Base-by-base conservation (phyloP, 2,797 vertebrate genomes). In the Lerista edwardsae region DNA sequence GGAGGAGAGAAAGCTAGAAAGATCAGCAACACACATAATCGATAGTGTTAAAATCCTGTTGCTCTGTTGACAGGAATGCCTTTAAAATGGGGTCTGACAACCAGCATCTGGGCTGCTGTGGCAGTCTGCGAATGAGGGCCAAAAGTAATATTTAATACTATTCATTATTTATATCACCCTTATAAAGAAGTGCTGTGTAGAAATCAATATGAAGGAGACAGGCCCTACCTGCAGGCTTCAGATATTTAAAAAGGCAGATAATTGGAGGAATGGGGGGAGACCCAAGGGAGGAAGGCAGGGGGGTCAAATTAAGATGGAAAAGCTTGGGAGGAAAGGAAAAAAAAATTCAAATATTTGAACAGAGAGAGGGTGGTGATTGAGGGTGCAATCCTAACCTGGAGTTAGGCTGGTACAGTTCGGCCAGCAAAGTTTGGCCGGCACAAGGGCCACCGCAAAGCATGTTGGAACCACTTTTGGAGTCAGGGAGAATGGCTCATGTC, bases 11-110 rank as follows among this genome's bases (percentile, higher is more conserved):
- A 55, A 55, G 51, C 51, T 19, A 7, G 47, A 47, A 84, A 74
- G 88, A 91, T 75, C 91, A 89, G 90, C 55, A 83, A 31, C 25
- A 89, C 64, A 59, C 29, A 67, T n/a, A 73, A 44, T 61, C 62
- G 41, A 68, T 29, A 25, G 25, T n/a, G 36, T 11, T 41, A 80
- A 67, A 57, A 67, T 57, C 51, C 34, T 59, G n/a, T 80, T 47
- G 68, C 15, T 23, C 23, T 21, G 41, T 57, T 31, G 57, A 68
- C 31, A 36, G 25, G 8, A 19, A 19, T 31, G 27, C 10, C 31
- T 34, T 23, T 36, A 23, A 76, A 36, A 59, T n/a, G 21, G 57
- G 55, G 31, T 4, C 23, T 51, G 31, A 15, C 74, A 83, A n/a
- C 27, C 47, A 57, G 3, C 27, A 75, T 5, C 61, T 15, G 36